These are phyloP conservation scores for Acrobasis repandana DNA, from an alignment of 2,888 invertebrate genomes.

Conservation along the genomic window DNA sequence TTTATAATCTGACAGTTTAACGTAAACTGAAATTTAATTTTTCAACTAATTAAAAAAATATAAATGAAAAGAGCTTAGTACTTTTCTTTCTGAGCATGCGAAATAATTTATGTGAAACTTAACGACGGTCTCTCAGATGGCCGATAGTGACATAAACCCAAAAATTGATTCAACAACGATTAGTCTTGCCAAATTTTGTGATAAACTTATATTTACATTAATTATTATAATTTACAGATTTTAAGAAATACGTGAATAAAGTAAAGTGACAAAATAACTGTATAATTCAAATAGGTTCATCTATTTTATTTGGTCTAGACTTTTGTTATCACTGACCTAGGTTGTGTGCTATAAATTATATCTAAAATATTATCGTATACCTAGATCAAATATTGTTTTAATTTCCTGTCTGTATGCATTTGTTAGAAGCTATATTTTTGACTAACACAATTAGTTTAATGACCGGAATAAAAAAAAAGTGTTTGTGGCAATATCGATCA, in stretches of 20 bases:
- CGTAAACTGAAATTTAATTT: conserved; percentile 19
- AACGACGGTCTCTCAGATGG: conserved; percentile 36
- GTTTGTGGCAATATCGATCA: not conserved
- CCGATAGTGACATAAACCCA: conserved; percentile 36
- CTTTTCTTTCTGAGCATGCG: conserved; percentile 40
- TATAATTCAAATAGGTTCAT: not conserved
- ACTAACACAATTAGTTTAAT: not conserved
- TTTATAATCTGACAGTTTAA: not conserved
- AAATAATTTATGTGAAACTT: conserved; percentile 46
- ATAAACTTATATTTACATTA: conserved; percentile 34
- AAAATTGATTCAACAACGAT: conserved; percentile 38
- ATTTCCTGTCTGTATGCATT: not conserved
- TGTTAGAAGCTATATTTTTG: not conserved
- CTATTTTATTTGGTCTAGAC: not conserved
- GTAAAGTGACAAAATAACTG: not conserved
- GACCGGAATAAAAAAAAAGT: not conserved
- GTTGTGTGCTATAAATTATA: not conserved
- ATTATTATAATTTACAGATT: conserved; percentile 30
- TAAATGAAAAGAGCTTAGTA: not conserved
- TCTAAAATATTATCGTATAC: not conserved
- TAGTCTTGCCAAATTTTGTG: conserved; percentile 41
- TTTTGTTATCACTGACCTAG: not conserved
- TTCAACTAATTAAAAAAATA: not conserved
- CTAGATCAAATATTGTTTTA: too few relatives aligned
- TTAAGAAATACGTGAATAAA: not conserved